Evolutionary conservation across 2,797 vertebrate genomes (phyloP).

Genomic region (Uromys caudimaculatus): DNA sequence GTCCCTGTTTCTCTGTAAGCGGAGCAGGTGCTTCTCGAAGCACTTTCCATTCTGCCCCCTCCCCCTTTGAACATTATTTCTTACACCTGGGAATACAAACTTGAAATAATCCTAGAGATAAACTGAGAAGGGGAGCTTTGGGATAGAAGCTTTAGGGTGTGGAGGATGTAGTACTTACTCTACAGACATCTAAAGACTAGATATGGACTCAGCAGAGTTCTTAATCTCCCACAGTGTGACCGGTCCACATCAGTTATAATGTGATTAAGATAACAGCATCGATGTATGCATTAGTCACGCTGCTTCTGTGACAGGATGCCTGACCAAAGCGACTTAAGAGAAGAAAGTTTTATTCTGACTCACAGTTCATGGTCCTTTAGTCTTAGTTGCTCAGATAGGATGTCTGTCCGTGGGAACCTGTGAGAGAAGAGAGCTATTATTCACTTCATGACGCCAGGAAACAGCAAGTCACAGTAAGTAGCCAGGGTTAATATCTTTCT

Average conservation of each 20-base stretch:
- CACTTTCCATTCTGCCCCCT: background rate
- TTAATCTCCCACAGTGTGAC: background rate
- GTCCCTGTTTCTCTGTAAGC: background rate
- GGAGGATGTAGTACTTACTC: background rate
- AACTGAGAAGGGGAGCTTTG: background rate
- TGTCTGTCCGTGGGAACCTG: background rate
- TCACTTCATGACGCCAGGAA: background rate
- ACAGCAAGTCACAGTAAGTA: background rate
- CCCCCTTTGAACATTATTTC: background rate
- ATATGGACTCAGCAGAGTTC: background rate
- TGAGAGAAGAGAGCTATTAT: background rate
- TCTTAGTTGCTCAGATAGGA: background rate
- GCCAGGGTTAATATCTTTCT: background rate
- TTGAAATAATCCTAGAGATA: background rate
- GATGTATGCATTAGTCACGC: rapidly evolving
- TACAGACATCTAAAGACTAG: background rate
- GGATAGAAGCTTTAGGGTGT: background rate
- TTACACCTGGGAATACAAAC: background rate
- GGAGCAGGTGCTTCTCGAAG: rapidly evolving
- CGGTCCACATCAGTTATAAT: background rate
- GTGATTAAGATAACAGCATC: background rate
- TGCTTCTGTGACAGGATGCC: background rate
- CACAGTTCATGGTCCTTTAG: background rate
- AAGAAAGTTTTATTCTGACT: background rate
- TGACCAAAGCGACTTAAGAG: background rate